Evolutionary conservation across 2,888 invertebrate genomes (phyloP), one percentile per base, ranked within the genome.

Genomic region (Cephalotes varians): DNA sequence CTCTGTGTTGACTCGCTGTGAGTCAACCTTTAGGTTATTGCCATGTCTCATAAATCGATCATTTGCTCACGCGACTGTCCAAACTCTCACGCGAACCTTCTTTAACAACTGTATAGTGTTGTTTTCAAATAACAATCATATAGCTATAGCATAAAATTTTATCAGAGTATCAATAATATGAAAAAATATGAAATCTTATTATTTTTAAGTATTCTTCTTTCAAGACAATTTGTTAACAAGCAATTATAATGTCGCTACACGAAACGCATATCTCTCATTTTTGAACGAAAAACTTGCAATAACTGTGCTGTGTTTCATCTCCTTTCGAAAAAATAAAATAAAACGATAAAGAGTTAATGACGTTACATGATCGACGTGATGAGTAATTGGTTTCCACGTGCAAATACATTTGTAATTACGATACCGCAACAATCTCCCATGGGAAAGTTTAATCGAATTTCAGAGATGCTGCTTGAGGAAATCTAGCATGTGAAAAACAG

Each of bases 381-480:
- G 6, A 21, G 21, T 49, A 18, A 31, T 25, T n/a, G 34, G 12
- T 37, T 76, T 7, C 25, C 15, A 51, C 15, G 4, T 65, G 49
- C 7, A 62, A 74, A 51, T 34, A n/a, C n/a, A 65, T 51, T 65
- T 51, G n/a, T n/a, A 64, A 49, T 76, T 31, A 65, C 21, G 28
- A 58, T 62, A 64, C n/a, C 21, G 18, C 65, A 40, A 51, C 28
- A 65, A 76, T 65, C 15, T 15, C 44, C 7, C 40, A 9, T 31
- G 54, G 51, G 74, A 74, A 18, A 10, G 15, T 40, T 54, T n/a
- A 37, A 76, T 76, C 51, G 28, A 65, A 51, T 65, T 76, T n/a
- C 65, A 28, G 76, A 65, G 49, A 64, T 37, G 25, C n/a, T 49
- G 21, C 12, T 25, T n/a, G 47, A 25, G 49, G 28, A 40, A 76